Conservation (phyloP, 2,888 invertebrate species). For the Melangyna quadrimaculata region DNA sequence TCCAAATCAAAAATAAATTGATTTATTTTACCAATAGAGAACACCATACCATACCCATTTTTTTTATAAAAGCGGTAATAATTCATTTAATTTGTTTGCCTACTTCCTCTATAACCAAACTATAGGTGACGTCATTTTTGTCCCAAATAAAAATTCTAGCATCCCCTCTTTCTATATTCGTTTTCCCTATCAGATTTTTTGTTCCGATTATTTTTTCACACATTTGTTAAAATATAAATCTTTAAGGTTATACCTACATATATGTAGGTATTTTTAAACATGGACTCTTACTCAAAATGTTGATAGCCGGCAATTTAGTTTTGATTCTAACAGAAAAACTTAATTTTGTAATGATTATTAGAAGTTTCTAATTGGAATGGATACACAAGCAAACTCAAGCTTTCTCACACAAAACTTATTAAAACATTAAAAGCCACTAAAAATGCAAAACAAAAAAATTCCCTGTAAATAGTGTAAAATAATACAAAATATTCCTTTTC, state of each 20-base stretch:
- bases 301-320: not conserved
- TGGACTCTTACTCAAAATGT: not conserved
- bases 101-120: not conserved
- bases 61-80: not conserved
- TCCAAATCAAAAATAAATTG: too few species aligned
- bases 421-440: conserved; percentile 2
- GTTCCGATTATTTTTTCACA: not conserved
- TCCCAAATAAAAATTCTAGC: not conserved
- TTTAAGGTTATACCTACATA: not conserved
- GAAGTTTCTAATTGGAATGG: conserved; percentile 47
- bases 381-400: conserved; percentile 9
- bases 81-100: not conserved
- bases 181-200: not conserved
- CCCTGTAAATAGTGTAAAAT: not conserved
- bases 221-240: too few species aligned
- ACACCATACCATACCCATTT: too few species aligned
- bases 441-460: conserved; percentile 8
- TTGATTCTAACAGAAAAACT: not conserved
- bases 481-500: not conserved
- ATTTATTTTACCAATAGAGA: too few species aligned
- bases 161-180: not conserved
- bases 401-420: conserved; percentile 8
- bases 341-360: not conserved
- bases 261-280: too few species aligned
- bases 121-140: conserved; percentile 3